Evolutionary conservation across 2,113 vertebrate species (phyloP).

Genomic region (Aegithalos caudatus): DNA sequence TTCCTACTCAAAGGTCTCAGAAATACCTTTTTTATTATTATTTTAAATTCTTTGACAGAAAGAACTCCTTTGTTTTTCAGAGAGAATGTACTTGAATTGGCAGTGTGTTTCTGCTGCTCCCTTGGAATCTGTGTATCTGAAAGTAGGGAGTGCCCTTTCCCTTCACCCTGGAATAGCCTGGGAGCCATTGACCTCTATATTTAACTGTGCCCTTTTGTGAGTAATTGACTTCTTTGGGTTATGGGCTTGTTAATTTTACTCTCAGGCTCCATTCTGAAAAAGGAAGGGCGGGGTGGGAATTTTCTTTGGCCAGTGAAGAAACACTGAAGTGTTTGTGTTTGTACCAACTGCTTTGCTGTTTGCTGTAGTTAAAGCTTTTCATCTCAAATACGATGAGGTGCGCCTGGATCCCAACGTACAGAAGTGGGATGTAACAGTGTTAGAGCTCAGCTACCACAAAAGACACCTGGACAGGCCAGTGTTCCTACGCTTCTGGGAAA

Average conservation of each 20-base stretch:
- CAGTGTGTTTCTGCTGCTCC: background rate
- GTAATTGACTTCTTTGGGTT: background rate
- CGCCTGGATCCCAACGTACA: conserved; percentile 95
- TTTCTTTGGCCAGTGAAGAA: background rate
- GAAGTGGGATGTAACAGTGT: conserved; percentile 96
- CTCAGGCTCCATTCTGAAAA: background rate
- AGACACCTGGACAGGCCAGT: conserved; percentile 94
- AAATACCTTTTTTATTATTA: background rate
- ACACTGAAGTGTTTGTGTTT: background rate
- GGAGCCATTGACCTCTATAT: background rate
- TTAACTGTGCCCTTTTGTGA: background rate
- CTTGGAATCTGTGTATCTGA: background rate
- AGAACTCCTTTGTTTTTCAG: background rate
- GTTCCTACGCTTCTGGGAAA: conserved; percentile 97
- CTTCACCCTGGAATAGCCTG: background rate
- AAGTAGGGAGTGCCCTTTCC: background rate
- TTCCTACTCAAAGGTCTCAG: background rate
- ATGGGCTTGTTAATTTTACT: background rate
- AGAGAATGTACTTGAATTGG: background rate
- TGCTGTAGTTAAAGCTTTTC: conserved; percentile 93
- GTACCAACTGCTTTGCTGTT: background rate
- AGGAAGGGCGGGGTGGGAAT: background rate
- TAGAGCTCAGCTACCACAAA: conserved; percentile 97
- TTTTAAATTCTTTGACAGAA: background rate
- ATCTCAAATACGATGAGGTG: conserved; percentile 96